Base-by-base conservation (phyloP, 1,140 invertebrate species). In the Papilio xuthus region DNA sequence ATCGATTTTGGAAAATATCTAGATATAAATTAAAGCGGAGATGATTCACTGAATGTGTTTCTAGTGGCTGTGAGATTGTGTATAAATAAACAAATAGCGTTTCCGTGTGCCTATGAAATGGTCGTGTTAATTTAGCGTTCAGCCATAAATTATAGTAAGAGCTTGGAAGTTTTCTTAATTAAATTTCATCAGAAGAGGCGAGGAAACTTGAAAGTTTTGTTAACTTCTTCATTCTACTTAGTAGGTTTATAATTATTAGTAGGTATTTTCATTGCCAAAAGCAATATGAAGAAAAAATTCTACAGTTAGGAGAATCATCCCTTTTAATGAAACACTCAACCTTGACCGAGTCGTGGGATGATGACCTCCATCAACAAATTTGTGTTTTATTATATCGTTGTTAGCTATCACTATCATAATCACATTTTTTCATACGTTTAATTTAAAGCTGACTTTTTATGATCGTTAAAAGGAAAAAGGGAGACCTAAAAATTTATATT, bases 281-380 rank as follows among this genome's bases (percentile, higher is more conserved):
- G 26, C 20, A 26, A 67, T 28, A 12, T 28, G 23, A n/a, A n/a
- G 71, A 44, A 20, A 28, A 26, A 74, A 50, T 53, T 15, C n/a
- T 26, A 28, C 32, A n/a, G 12, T 53, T 56, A 41, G 32, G 56
- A 60, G 32, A 76, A 76, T 47, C 83, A 81, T 79, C 82, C 83
- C 85, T 84, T 82, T 76, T 60, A 63, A 63, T 79, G 82, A 72
- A 56, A 69, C 44, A 79, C 78, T 74, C 84, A 91, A 89, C 90
- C 90, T 92, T 91, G 90, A 90, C 86, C 84, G 82, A 83, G 81
- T 83, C 83, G 82, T 78, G 84, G 89, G 89, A 81, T 90, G 86
- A 84, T 86, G 90, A 92, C 89, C 89, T 80, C 79, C 37, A 63
- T 63, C 41, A 76, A 41, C 10, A 63, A 76, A 79, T 74, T 80